Evolutionary conservation across 2,113 vertebrate genomes (phyloP), one percentile per base, ranked within the genome.

Genomic region (Epinephelus lanceolatus): DNA sequence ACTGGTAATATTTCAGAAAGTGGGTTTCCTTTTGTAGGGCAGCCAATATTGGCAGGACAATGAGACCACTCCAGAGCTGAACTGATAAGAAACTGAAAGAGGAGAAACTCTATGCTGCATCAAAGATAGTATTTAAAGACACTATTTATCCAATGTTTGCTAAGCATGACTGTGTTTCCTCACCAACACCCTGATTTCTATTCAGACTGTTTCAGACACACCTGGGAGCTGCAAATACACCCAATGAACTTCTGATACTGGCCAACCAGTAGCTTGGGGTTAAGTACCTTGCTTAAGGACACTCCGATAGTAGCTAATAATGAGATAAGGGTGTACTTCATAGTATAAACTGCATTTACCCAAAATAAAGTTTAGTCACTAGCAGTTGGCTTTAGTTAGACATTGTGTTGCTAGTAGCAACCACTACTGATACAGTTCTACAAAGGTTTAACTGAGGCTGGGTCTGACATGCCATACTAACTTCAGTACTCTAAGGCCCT

Each of bases 201-300:
- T 77, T 71, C 75, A 84, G n/a, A 47, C 72, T 8, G 17, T 70
- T 61, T 23, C 62, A 78, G 76, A 75, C 84, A 91, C 84, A 68
- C 84, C 85, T 77, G 33, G 57, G 57, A 83, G 71, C 55, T 57
- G 12, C 27, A 57, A 30, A 9, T 60, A 9, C 51, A 75, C 57
- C 9, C 27, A n/a, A 6, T 76, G 71, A 70, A 66, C 60, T 52
- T n/a, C 21, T 57, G 19, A 51, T 62, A 67, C 65, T 18, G 37
- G 47, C 37, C 40, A 33, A 42, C 30, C 67, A 25, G 19, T 30
- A 8, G 33, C 40, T 18, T n/a, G 3, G 8, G n/a, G 15, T 55
- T 27, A 55, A 53, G 45, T 60, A 55, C 30, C 27, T 57, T 40
- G 60, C 55, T 15, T n/a, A 37, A 52, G 2, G 66, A 21, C 25